Base-by-base conservation (phyloP, 2,888 invertebrate genomes). In the Ichneumoninae sp. region DNA sequence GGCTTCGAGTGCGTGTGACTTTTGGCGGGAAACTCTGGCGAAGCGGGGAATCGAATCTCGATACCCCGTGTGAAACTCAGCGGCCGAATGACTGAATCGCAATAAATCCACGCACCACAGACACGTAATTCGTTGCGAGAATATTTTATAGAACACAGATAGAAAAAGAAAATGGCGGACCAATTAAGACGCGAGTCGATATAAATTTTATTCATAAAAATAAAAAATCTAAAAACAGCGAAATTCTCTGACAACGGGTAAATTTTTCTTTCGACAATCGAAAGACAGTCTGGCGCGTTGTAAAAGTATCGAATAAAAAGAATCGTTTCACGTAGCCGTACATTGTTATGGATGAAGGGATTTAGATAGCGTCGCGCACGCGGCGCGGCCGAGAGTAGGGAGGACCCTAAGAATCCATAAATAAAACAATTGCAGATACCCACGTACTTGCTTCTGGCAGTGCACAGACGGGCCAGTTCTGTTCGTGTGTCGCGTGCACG, bases 111-210 rank as follows among this genome's bases (percentile, higher is more conserved):
- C 7, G 1, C 16, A 22, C 16, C 8, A 54, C 19, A 8, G 8
- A 26, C 13, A 26, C 10, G 22, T 22, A 10, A 22, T n/a, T 22
- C 54, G 22, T 54, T 22, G 54, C 8, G 54, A 19, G 54, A 10
- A 30, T 33, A 5, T 30, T 70, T 36, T 19, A 0, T 5, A 30
- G n/a, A 36, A 50, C 57, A 50, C 2, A 63, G 26, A 60, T 60
- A 26, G 50, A 57, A 71, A 88, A 89, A 88, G 87, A 92, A 92
- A 88, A 92, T 92, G 92, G 92, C 92, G 90, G 91, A 89, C 83
- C 90, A 92, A 92, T 92, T 92, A 92, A 91, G 88, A 85, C 87
- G 87, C 88, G 88, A 81, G 87, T 88, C 84, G 90, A 84, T 81
- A 89, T 90, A 88, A 88, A 88, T 89, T 90, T 89, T 89, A 91